Base-by-base conservation (phyloP, 2,888 invertebrate species). In the Lasius fuliginosus region DNA sequence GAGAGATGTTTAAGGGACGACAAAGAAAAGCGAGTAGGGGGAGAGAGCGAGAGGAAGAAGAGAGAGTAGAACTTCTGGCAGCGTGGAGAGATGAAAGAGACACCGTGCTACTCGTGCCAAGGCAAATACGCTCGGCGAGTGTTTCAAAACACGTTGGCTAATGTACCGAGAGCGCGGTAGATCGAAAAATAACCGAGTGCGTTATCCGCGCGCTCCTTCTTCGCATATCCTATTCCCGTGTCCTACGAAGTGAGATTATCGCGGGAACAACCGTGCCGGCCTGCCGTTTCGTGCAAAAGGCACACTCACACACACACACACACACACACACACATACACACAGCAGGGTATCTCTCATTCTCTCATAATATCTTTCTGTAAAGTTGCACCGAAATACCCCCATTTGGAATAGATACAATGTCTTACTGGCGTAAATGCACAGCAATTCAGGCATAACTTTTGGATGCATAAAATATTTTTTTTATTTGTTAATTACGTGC, bases 111-210 rank as follows among this genome's bases (percentile, higher is more conserved):
- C 88, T 87, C 90, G 89, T 94, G 94, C 94, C 94, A 94, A 94
- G 91, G 92, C 93, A 94, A 94, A 94, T 94, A 94, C 93, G 93
- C 90, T 81, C 89, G 86, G 87, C 93, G 94, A 94, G 94, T 94
- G 94, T 94, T 94, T 94, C 92, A 94, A 94, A 94, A 94, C 94
- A 94, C 93, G 93, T 94, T 92, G 93, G 92, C 94, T 94, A 94
- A 94, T 94, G 94, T 94, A 93, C 93, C 92, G 87, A 86, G 87
- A 86, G 87, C 82, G 88, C 89, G 90, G 86, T 87, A 90, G 92
- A 93, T 92, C 93, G 91, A 92, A 93, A 92, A 93, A 93, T 93
- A 93, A 93, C 92, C 88, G 85, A 81, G 84, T 82, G 85, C 86
- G 85, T 74, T 88, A 88, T 87, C 83, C 87, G 85, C 88, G 85